Percentiles rank a stretch among this genome's conserved stretches.
phyloP scores from a whole-genome alignment of 30 jellyfish, hydroid and myxozoan species.

The Cassiopea xamachana region DNA sequence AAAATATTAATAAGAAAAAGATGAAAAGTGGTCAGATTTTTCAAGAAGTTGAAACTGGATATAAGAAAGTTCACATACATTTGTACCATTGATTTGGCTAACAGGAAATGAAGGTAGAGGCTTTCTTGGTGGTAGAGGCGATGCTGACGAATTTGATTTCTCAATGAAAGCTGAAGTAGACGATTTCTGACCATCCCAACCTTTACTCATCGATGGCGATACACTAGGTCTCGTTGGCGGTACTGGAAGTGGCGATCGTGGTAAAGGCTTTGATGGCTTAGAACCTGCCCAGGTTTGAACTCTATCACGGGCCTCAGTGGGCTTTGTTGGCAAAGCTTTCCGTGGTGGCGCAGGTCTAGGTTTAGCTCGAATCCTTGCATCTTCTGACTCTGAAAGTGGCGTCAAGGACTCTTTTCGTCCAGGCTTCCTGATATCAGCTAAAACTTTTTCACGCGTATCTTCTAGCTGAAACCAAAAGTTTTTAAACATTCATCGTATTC shows the following conservation, averaged over 20 bases:
- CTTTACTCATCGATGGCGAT: conserved; percentile 22
- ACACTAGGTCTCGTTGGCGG: conserved; percentile 51
- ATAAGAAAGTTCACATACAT: not conserved
- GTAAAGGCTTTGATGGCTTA: conserved; percentile 61
- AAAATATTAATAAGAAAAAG: too few species aligned
- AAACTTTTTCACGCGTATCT: conserved; percentile 30
- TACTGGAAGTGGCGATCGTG: conserved; percentile 35
- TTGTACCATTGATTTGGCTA: not conserved
- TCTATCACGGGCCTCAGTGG: conserved; percentile 14
- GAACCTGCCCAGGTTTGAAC: conserved; percentile 68
- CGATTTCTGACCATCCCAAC: conserved; percentile 69
- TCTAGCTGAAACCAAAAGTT: conserved; percentile 6
- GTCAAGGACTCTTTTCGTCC: conserved; percentile 43
- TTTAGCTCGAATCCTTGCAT: not conserved
- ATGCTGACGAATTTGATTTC: not conserved
- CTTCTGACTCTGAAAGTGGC: conserved; percentile 13
- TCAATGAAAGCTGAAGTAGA: conserved; percentile 51
- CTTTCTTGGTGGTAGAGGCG: conserved; percentile 40
- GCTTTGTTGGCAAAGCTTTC: conserved; percentile 56
- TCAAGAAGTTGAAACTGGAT: too few species aligned
- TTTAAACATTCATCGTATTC: not conserved
- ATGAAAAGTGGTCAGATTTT: too few species aligned
- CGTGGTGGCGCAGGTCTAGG: conserved; percentile 51
- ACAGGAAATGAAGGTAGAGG: conserved; percentile 35
- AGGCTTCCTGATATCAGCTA: conserved; percentile 53